These are phyloP conservation scores for Nicator chloris DNA, from an alignment of 2,113 vertebrate genomes.

Conservation along the genomic window DNA sequence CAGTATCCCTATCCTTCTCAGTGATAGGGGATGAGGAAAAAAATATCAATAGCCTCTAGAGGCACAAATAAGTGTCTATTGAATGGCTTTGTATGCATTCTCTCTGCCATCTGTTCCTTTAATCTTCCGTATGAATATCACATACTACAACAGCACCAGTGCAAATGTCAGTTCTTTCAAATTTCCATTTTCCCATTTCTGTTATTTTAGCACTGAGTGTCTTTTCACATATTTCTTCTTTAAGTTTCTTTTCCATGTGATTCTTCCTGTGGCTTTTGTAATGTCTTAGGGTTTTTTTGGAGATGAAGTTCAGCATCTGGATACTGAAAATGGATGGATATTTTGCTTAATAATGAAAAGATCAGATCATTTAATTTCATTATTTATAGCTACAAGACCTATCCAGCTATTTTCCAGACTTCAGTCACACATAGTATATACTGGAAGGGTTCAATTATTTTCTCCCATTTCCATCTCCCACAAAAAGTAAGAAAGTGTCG, in stretches of 20 bases:
- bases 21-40: not conserved
- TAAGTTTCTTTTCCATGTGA: not conserved
- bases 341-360: not conserved
- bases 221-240: not conserved
- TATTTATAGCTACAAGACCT: not conserved
- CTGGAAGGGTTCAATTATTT: not conserved
- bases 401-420: not conserved
- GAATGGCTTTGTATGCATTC: not conserved
- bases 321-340: not conserved
- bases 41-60: not conserved
- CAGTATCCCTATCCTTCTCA: not conserved
- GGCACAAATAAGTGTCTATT: not conserved
- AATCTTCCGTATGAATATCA: not conserved
- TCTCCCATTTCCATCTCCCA: not conserved
- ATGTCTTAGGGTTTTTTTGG: not conserved
- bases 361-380: not conserved
- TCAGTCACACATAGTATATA: not conserved
- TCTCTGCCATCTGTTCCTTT: conserved; percentile 12
- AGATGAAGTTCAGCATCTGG: not conserved
- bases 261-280: not conserved
- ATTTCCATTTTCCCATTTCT: not conserved
- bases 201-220: not conserved
- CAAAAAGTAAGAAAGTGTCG: not conserved
- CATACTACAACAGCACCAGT: not conserved
- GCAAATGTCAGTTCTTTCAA: not conserved